phyloP scores from a whole-genome alignment of 2,888 invertebrate species.

The Druceiella hillmani region DNA sequence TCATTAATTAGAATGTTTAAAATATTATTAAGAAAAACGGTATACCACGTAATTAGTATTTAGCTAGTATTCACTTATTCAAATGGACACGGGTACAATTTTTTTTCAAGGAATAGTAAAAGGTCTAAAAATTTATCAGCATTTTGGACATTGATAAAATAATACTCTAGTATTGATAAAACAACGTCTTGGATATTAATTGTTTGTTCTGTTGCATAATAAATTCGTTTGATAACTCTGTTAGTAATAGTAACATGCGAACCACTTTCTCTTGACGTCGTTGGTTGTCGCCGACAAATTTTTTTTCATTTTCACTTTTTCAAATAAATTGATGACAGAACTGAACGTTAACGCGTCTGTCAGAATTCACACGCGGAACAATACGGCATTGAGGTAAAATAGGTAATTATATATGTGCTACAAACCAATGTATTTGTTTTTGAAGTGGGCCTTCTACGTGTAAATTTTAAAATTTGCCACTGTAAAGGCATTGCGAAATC shows the following conservation, averaged over 20 bases:
- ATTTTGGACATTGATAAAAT: neutral
- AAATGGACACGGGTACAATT: neutral
- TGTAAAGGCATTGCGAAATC: too few species aligned
- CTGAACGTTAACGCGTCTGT: constrained; percentile 45
- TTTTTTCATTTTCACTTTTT: neutral
- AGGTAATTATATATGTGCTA: too few species aligned
- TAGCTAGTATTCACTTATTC: neutral
- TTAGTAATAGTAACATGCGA: neutral
- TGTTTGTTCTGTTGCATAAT: neutral
- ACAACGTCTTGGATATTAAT: constrained; percentile 15
- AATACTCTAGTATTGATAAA: constrained; percentile 15
- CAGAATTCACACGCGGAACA: constrained; percentile 39
- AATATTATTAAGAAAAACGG: too few species aligned
- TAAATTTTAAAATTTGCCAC: too few species aligned
- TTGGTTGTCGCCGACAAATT: too few species aligned
- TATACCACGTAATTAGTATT: too few species aligned
- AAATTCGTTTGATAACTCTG: neutral
- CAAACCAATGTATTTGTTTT: too few species aligned
- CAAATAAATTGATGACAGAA: constrained; percentile 37
- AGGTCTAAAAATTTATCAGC: too few species aligned
- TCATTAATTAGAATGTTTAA: too few species aligned
- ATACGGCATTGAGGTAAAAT: too few species aligned
- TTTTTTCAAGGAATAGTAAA: too few species aligned
- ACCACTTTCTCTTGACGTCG: neutral
- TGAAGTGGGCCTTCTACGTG: too few species aligned